Conservation (phyloP, 1,140 invertebrate genomes). For the Drosophila subpulchrella region DNA sequence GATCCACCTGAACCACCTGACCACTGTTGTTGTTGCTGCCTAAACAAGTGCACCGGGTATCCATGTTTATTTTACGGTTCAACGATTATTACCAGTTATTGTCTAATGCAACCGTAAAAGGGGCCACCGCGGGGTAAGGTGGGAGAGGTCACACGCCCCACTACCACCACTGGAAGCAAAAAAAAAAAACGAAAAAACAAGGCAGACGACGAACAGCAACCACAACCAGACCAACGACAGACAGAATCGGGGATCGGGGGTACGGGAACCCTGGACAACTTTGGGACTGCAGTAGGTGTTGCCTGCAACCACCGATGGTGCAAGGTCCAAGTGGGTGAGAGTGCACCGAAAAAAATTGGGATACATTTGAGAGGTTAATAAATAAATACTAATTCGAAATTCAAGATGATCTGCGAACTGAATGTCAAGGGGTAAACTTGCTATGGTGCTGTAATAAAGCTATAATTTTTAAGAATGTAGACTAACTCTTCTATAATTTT, state of each 20-base stretch:
- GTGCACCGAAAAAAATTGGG: conserved; percentile 15
- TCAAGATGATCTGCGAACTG: too few species aligned
- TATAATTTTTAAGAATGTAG: too few species aligned
- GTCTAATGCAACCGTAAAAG: conserved; percentile 74
- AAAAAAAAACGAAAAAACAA: neutral
- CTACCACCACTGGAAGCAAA: conserved; percentile 16
- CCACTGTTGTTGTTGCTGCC: conserved; percentile 64
- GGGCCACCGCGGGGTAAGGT: conserved; percentile 42
- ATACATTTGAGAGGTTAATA: neutral
- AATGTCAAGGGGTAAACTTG: neutral
- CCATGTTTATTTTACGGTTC: conserved; percentile 83
- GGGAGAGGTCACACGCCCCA: conserved; percentile 23
- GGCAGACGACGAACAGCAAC: conserved; percentile 47
- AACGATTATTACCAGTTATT: conserved; percentile 83
- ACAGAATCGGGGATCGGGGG: conserved; percentile 10
- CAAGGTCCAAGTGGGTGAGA: conserved; percentile 47
- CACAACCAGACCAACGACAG: conserved; percentile 45
- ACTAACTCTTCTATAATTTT: too few species aligned
- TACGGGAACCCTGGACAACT: conserved; percentile 33
- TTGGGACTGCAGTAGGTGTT: conserved; percentile 62
- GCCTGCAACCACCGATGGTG: conserved; percentile 61
- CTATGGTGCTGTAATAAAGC: too few species aligned
- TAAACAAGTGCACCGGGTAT: conserved; percentile 79
- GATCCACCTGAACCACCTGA: conserved; percentile 60
- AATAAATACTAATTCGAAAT: too few species aligned